Evolutionary conservation across 2,113 vertebrate species (phyloP).

Genomic region (Artemisiospiza belli): DNA sequence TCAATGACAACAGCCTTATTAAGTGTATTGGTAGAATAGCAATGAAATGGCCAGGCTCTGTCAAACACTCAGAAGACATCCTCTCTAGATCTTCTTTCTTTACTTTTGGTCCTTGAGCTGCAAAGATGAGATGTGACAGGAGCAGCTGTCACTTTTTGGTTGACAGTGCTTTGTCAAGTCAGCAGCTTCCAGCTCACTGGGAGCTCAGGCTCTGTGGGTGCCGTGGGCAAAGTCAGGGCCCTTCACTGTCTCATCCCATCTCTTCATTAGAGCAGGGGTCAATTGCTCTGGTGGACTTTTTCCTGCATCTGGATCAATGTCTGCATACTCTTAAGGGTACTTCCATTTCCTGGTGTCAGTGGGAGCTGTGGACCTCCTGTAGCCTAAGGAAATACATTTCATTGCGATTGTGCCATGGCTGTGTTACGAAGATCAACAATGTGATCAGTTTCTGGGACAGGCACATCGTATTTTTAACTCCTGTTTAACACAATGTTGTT

Average conservation of each 20-base stretch:
- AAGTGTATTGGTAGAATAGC: not conserved
- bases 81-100: not conserved
- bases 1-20: not conserved
- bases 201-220: not conserved
- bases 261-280: constrained; percentile 18
- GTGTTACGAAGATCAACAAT: not conserved
- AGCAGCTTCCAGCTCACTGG: not conserved
- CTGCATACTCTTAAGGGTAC: not conserved
- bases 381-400: not conserved
- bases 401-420: not conserved
- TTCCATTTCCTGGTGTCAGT: not conserved
- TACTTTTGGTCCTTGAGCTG: not conserved
- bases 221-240: not conserved
- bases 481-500: not conserved
- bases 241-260: not conserved
- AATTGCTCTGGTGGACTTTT: not conserved
- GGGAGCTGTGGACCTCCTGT: not conserved
- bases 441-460: not conserved
- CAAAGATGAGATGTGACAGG: constrained; percentile 45
- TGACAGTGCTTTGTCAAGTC: constrained; percentile 39
- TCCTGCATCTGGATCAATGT: not conserved
- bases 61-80: not conserved
- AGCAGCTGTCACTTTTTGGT: not conserved
- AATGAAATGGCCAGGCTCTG: not conserved
- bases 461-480: not conserved